A percentile compares a stretch with the other conserved stretches of the same genome.
phyloP scores from a whole-genome alignment of 1,140 invertebrate genomes.

The Drosophila pallidifrons region DNA sequence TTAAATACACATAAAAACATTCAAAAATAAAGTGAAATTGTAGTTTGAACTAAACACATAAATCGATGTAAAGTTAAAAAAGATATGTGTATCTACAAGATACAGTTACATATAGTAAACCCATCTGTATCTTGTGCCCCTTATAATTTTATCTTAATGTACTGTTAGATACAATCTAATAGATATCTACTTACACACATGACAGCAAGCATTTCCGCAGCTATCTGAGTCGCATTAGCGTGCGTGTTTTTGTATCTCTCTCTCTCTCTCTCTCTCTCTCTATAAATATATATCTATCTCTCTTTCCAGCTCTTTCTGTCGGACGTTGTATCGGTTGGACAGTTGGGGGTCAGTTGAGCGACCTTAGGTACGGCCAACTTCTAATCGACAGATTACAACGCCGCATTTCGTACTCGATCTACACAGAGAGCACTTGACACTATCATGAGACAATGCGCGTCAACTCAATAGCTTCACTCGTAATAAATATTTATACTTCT shows the following conservation, averaged over 20 bases:
- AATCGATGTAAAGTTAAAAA: too few species aligned
- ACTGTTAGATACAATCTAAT: not conserved
- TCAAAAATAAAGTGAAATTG: too few species aligned
- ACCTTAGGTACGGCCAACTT: conserved; percentile 11
- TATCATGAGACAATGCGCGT: not conserved
- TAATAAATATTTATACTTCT: too few species aligned
- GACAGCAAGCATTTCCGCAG: conserved; percentile 1
- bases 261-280: not conserved
- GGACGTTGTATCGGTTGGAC: not conserved
- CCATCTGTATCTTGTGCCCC: not conserved
- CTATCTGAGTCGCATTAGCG: not conserved
- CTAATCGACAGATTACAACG: conserved; percentile 18
- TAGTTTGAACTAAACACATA: too few species aligned
- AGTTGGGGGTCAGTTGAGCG: not conserved
- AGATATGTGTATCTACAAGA: too few species aligned
- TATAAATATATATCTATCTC: not conserved
- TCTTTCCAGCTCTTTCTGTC: not conserved
- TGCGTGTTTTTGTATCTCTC: conserved; percentile 3
- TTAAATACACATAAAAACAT: too few species aligned
- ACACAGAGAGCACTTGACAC: not conserved
- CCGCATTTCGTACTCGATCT: conserved; percentile 3
- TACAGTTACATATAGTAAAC: not conserved
- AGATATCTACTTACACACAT: not conserved
- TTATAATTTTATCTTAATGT: not conserved
- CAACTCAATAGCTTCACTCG: not conserved